Base-by-base conservation (phyloP, 2,888 invertebrate genomes). In the Lasioglossum leucozonium region DNA sequence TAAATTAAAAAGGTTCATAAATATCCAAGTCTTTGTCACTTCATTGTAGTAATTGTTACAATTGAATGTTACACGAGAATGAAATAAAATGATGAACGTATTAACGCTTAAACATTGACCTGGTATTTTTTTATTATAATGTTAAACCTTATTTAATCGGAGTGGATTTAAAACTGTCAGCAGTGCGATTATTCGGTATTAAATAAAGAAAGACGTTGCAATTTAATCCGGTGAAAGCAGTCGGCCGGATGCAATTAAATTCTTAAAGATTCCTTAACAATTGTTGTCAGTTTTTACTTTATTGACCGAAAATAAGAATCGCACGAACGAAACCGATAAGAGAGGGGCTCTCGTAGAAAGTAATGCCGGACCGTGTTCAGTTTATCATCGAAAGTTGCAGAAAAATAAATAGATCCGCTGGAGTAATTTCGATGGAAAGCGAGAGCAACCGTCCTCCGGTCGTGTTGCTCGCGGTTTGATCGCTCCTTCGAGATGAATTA, bases 351-450 rank as follows among this genome's bases (percentile, higher is more conserved):
- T 71, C 47, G 22, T 84, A 74, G 74, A 82, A 78, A 84, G 84
- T 65, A 74, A 84, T 78, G 37, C 58, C 62, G 37, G 44, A 76
- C 65, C 55, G 76, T 42, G 65, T 26, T 62, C 40, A 73, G 8
- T 72, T 77, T 80, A 77, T 62, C 74, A 84, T 80, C 77, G 80
- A 84, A 84, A 84, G 84, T 74, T 42, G 65, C 69, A 58, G 55
- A 71, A 78, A 82, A n/a, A 69, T 62, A 78, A 82, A 82, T 51
- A 74, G 73, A 71, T 51, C 40, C 65, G 34, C 34, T 13, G 74
- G 55, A 74, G 58, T 74, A 77, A 77, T 71, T 77, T 73, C 62
- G 13, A 84, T 82, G 71, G 84, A 82, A 84, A 84, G 84, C 73
- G 62, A 71, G 58, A 34, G 51, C 71, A 42, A 40, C 22, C 42